A percentile compares a stretch with the other conserved stretches of the same genome.
phyloP scores from a whole-genome alignment of 2,888 invertebrate genomes.

The Diarsia brunnea region DNA sequence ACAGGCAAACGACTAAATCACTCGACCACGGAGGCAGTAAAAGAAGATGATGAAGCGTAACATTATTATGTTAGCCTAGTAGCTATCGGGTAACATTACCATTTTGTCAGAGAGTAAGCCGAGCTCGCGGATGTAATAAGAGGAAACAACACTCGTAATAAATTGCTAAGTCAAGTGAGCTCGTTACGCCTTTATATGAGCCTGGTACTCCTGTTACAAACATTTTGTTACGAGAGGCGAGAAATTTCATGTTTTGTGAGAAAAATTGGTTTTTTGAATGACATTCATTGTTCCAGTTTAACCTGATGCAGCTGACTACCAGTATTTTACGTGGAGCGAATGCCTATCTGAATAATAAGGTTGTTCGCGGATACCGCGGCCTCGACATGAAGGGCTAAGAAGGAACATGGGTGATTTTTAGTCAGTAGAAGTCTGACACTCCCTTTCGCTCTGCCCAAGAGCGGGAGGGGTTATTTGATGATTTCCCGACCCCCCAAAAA shows the following conservation, averaged over 20 bases:
- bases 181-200: slow-evolving; percentile 35
- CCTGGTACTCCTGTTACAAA: slow-evolving; percentile 34
- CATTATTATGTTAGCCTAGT: neutral
- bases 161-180: slow-evolving; percentile 32
- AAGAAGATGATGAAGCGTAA: neutral
- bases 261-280: neutral
- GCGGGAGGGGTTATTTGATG: too few relatives aligned
- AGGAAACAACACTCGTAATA: slow-evolving; percentile 24
- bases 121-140: slow-evolving; percentile 16
- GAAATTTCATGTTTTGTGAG: neutral
- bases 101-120: slow-evolving; percentile 27
- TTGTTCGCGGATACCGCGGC: too few relatives aligned
- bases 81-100: slow-evolving; percentile 22
- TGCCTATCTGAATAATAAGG: too few relatives aligned
- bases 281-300: too few relatives aligned
- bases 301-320: neutral
- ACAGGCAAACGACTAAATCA: too few relatives aligned
- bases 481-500: too few relatives aligned
- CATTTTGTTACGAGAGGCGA: slow-evolving; percentile 7
- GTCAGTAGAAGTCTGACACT: too few relatives aligned
- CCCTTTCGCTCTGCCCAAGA: too few relatives aligned
- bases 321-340: too few relatives aligned
- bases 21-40: too few relatives aligned
- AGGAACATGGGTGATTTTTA: too few relatives aligned
- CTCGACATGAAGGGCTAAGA: too few relatives aligned